Evolutionary conservation across 2,797 vertebrate genomes (phyloP).

Genomic region (Falco cherrug): DNA sequence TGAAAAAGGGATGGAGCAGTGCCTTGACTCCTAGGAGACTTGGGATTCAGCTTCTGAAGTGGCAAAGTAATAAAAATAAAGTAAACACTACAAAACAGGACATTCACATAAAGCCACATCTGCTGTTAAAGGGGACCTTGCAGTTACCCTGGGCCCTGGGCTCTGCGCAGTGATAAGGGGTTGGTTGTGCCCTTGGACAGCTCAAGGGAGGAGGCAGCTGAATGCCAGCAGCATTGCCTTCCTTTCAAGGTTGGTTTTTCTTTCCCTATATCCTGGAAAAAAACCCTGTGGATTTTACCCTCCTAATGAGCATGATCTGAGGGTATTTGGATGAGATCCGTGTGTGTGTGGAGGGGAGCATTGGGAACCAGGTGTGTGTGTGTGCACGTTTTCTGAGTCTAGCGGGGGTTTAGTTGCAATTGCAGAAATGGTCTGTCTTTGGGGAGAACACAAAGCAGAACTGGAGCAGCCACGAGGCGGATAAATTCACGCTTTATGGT

Average conservation of each 20-base stretch:
- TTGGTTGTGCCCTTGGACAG: not conserved
- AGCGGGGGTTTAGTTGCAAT: not conserved
- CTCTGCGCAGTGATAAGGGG: fast-evolving
- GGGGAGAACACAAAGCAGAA: not conserved
- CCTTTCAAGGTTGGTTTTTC: not conserved
- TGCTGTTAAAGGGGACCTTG: not conserved
- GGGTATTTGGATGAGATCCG: not conserved
- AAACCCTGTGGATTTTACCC: not conserved
- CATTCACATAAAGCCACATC: not conserved
- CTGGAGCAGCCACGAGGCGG: not conserved
- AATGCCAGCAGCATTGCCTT: not conserved
- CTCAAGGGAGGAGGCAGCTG: not conserved
- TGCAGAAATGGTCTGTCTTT: not conserved
- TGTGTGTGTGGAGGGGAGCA: not conserved
- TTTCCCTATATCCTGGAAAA: not conserved
- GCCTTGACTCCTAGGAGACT: not conserved
- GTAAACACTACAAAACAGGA: not conserved
- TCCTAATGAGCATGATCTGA: not conserved
- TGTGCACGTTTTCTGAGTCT: fast-evolving
- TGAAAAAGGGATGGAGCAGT: not conserved
- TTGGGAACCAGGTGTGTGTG: not conserved
- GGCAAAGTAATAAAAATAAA: not conserved
- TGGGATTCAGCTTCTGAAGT: not conserved
- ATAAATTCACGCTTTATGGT: not conserved
- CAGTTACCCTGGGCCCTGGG: not conserved